These are phyloP conservation scores for Cecidostiba fungosa DNA, from an alignment of 2,888 invertebrate genomes.

Conservation along the genomic window DNA sequence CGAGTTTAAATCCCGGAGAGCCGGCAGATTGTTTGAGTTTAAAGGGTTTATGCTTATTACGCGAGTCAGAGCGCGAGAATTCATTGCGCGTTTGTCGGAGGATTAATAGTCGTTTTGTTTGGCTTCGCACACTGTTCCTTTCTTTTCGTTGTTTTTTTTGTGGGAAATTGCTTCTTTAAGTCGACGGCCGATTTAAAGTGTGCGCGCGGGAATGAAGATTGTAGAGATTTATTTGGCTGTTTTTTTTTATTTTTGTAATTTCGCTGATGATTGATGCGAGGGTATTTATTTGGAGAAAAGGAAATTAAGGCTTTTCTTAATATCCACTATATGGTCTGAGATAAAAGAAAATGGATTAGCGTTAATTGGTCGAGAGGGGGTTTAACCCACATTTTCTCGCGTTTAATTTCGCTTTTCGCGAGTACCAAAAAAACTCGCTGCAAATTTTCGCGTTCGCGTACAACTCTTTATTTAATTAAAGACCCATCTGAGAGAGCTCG, in stretches of 20 bases:
- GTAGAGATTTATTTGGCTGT: background rate
- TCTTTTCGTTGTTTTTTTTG: background rate
- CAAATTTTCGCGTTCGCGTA: background rate
- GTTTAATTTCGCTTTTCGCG: background rate
- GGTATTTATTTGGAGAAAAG: background rate
- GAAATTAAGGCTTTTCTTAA: too few species aligned
- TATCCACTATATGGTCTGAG: background rate
- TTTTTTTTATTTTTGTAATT: background rate
- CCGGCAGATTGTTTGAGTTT: conserved; percentile 29
- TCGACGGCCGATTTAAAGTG: background rate
- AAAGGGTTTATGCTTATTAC: conserved; percentile 44
- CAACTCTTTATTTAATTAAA: background rate
- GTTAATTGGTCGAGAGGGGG: background rate
- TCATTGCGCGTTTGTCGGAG: conserved; percentile 1
- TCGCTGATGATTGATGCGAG: background rate
- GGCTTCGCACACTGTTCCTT: background rate
- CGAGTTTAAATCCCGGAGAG: conserved; percentile 20
- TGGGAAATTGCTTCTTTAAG: background rate
- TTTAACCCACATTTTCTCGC: background rate
- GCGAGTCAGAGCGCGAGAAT: background rate
- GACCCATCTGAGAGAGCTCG: background rate
- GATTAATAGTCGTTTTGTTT: conserved; percentile 14
- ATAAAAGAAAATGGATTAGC: background rate
- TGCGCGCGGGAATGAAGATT: background rate
- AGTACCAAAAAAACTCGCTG: background rate